Base-by-base conservation (phyloP, 2,888 invertebrate genomes). In the Acanthopleura granulata region DNA sequence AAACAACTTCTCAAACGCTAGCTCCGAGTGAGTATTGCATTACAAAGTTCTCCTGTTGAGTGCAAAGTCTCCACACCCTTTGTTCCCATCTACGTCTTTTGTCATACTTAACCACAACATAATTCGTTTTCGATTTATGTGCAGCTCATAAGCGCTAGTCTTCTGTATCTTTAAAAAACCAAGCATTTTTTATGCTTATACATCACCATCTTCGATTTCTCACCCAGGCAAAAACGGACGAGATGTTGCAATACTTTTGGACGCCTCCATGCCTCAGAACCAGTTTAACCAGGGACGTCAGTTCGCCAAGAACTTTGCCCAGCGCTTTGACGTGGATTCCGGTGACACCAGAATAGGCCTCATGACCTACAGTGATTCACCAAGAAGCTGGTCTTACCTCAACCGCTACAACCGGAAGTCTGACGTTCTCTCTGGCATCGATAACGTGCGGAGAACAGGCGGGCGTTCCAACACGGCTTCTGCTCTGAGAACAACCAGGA, bases 161-260 rank as follows among this genome's bases (percentile, higher is more conserved):
- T n/a, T n/a, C n/a, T n/a, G n/a, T n/a, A n/a, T n/a, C n/a, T n/a
- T n/a, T n/a, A n/a, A n/a, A n/a, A n/a, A n/a, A n/a, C n/a, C n/a
- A n/a, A n/a, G n/a, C n/a, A n/a, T n/a, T n/a, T n/a, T n/a, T n/a
- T 57, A 18, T n/a, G 12, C 22, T 57, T 18, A 3, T 18, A 57
- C 18, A n/a, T 57, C 6, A 12, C 57, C 57, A 6, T 9, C n/a
- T 71, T 22, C 49, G 1, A 49, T 71, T 40, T 27, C 3, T 49
- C 22, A n/a, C 22, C 57, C 12, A 57, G 57, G 57, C 22, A 57
- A 57, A 57, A n/a, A 57, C 22, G 71, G 71, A 16, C 3, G 71
- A 49, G 85, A 86, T 74, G 61, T 86, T 12, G 77, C 82, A 69
- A 80, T 86, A 72, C 79, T 86, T 77, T 73, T 86, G 76, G 86